Conservation (phyloP, 1,140 invertebrate genomes). For the Psilanteris sp. region DNA sequence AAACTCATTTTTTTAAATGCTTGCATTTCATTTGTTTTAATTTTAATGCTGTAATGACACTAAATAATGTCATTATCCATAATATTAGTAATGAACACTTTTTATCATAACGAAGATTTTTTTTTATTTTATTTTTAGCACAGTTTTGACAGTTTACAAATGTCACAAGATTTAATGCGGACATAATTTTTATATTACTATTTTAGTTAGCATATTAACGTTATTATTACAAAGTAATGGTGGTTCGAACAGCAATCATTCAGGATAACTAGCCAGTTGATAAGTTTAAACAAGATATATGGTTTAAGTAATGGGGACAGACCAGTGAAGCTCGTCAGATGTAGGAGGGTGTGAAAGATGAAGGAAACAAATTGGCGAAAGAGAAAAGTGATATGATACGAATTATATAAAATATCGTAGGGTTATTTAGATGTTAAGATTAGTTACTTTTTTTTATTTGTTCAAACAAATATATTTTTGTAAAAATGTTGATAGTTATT, state of each 20-base stretch:
- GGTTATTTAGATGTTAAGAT: slow-evolving; percentile 30
- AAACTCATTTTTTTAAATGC: not conserved
- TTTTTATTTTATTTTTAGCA: not conserved
- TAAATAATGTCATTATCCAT: too few species aligned
- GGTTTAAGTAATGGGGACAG: slow-evolving; percentile 49
- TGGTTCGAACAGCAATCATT: slow-evolving; percentile 64
- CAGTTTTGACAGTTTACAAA: slow-evolving; percentile 2
- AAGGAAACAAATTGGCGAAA: slow-evolving; percentile 45
- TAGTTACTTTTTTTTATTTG: slow-evolving; percentile 50
- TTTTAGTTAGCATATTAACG: slow-evolving; percentile 42
- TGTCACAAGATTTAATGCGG: slow-evolving; percentile 22
- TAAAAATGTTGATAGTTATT: too few species aligned
- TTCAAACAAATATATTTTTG: too few species aligned
- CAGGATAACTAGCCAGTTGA: slow-evolving; percentile 70
- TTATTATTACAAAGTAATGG: slow-evolving; percentile 15
- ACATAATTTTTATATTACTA: slow-evolving; percentile 19
- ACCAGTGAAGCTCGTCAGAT: slow-evolving; percentile 40
- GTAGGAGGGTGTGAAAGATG: slow-evolving; percentile 42
- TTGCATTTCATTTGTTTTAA: slow-evolving; percentile 17
- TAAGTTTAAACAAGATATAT: slow-evolving; percentile 72
- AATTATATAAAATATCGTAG: slow-evolving; percentile 43
- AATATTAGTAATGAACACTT: slow-evolving; percentile 2
- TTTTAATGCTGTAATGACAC: too few species aligned
- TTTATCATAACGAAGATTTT: not conserved
- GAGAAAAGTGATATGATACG: slow-evolving; percentile 49